Base-by-base conservation (phyloP, 2,888 invertebrate genomes). In the Melangyna quadrimaculata region DNA sequence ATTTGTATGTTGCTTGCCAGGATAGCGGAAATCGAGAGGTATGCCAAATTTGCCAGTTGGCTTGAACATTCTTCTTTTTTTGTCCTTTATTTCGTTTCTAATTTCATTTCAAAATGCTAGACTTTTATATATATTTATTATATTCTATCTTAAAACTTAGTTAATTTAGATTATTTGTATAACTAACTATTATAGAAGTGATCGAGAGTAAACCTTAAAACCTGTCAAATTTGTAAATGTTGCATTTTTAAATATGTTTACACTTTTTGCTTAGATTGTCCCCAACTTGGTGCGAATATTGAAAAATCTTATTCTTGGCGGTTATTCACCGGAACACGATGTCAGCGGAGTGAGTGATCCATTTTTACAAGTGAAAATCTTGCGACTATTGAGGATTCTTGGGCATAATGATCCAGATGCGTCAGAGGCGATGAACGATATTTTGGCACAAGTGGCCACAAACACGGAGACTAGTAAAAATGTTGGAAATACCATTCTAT, bases 401-500 rank as follows among this genome's bases (percentile, higher is more conserved):
- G 99, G 99, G 53, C 96, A 96, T 89, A 98, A 98, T 91, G 99
- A 99, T 93, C 95, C 96, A 0, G 98, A 99, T 90, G 97, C 99
- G 0, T 99, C 99, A 10, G 99, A 99, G 93, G 98, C 98, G 24
- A 99, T 99, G 99, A 99, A 99, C 93, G 99, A 99, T 92, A 99
- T 99, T 90, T 94, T 99, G 87, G 99, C 99, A 12, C 99, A 99
- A 93, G 99, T 99, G 40, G 99, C 99, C 29, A 99, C 99, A 65
- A 99, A 99, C 92, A 99, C 99, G 24, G 99, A 99, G 93, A 99
- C 99, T 7, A 99, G 98, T 92, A 99, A 99, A 94, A 99, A 99
- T 93, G 99, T 99, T 27, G 99, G 99, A 88, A 99, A 99, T 93
- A 99, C 99, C 48, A 99, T 99, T 91, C 93, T 99, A n/a, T 99